A percentile compares a stretch with the other conserved stretches of the same genome.
Evolutionary conservation across 2,113 vertebrate species (phyloP).

Genomic region (Monopterus albus): DNA sequence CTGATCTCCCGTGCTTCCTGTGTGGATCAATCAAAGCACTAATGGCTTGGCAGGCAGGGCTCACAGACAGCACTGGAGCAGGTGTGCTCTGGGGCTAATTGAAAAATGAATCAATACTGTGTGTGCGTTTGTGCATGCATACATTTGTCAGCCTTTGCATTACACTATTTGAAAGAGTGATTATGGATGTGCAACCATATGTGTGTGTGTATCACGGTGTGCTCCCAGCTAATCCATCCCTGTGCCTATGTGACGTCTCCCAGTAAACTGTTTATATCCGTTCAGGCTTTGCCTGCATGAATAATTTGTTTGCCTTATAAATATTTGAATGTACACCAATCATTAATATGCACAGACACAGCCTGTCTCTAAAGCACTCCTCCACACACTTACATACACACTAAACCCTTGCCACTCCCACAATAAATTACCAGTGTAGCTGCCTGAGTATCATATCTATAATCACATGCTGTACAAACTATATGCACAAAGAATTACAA

Average conservation of each 20-base stretch:
- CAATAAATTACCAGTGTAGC: constrained; percentile 35
- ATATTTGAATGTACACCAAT: constrained; percentile 83
- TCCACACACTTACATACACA: constrained; percentile 46
- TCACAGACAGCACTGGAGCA: constrained; percentile 75
- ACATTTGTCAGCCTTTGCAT: constrained; percentile 46
- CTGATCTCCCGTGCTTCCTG: constrained; percentile 69
- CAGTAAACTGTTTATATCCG: constrained; percentile 85
- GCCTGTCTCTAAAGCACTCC: constrained; percentile 64
- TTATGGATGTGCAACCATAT: constrained; percentile 56
- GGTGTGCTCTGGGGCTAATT: constrained; percentile 82
- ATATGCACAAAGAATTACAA: constrained; percentile 23
- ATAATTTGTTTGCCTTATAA: constrained; percentile 85
- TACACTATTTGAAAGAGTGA: constrained; percentile 63
- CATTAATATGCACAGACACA: constrained; percentile 82
- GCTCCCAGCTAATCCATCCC: constrained; percentile 75
- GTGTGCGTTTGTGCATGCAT: constrained; percentile 7
- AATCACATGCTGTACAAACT: constrained; percentile 23
- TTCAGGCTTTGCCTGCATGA: constrained; percentile 80
- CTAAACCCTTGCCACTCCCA: constrained; percentile 62
- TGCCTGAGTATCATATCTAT: constrained; percentile 31
- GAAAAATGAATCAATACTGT: constrained; percentile 80
- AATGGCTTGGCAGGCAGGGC: constrained; percentile 74
- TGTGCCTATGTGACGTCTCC: constrained; percentile 77
- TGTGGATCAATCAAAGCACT: constrained; percentile 81
- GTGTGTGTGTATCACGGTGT: constrained; percentile 47